phyloP scores from a whole-genome alignment of 92 coral and sea anemone species.

The Desmophyllum pertusum region DNA sequence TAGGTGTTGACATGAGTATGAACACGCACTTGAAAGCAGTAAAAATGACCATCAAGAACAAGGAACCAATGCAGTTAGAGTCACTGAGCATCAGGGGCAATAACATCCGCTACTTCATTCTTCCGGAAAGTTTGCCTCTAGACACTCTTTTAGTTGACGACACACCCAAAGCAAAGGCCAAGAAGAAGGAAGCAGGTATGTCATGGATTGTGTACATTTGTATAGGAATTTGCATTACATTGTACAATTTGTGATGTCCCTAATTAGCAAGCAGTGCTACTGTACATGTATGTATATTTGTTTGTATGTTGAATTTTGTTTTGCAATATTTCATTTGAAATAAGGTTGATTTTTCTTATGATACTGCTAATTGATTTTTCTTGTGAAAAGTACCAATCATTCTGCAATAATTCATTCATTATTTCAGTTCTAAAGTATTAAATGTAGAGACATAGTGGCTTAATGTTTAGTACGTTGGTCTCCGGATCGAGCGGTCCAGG shows the following conservation, averaged over 20 bases:
- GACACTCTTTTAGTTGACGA: slow-evolving; percentile 96
- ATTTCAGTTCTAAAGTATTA: too few species aligned
- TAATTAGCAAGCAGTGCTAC: neutral
- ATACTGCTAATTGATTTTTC: neutral
- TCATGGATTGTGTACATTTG: neutral
- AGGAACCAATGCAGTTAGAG: slow-evolving; percentile 95
- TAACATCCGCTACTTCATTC: slow-evolving; percentile 95
- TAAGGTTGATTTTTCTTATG: neutral
- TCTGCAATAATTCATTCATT: too few species aligned
- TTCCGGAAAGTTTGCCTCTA: slow-evolving; percentile 96
- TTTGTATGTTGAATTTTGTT: too few species aligned
- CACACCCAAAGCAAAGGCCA: slow-evolving; percentile 94
- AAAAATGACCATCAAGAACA: slow-evolving; percentile 97
- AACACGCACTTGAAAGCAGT: slow-evolving; percentile 97
- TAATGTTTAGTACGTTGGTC: too few species aligned
- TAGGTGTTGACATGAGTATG: slow-evolving; percentile 99
- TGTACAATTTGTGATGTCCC: neutral
- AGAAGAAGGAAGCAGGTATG: slow-evolving; percentile 97
- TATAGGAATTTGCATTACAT: neutral
- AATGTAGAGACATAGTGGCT: too few species aligned
- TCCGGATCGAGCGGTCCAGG: too few species aligned
- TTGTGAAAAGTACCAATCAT: neutral
- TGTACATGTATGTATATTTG: too few species aligned
- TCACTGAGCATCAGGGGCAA: slow-evolving; percentile 94
- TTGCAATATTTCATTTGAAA: too few species aligned